These are phyloP conservation scores for Drosophila niveifrons DNA, from an alignment of 2,888 invertebrate species.

Conservation along the genomic window DNA sequence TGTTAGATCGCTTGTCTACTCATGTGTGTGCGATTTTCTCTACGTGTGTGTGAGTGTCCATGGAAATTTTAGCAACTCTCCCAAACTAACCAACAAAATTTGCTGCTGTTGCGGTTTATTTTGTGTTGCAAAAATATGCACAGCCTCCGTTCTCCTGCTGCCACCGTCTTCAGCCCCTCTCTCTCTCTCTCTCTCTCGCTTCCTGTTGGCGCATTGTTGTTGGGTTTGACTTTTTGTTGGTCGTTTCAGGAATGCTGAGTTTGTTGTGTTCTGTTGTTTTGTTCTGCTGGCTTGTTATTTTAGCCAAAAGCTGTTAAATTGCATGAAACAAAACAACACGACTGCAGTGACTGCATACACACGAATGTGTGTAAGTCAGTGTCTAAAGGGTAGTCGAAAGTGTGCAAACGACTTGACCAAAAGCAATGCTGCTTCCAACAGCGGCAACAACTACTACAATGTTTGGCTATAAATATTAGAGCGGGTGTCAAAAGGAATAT, in stretches of 20 bases:
- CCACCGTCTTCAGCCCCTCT: background rate
- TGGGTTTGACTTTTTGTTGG: slow-evolving; percentile 71
- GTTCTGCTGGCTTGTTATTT: slow-evolving; percentile 74
- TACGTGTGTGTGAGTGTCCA: slow-evolving; percentile 47
- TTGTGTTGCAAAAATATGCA: slow-evolving; percentile 78
- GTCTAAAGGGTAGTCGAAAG: slow-evolving; percentile 44
- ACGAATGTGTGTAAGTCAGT: background rate
- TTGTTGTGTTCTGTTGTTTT: slow-evolving; percentile 47
- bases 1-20: slow-evolving; percentile 63
- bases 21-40: slow-evolving; percentile 28
- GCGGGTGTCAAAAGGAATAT: slow-evolving; percentile 58
- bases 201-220: slow-evolving; percentile 64
- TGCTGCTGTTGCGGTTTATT: slow-evolving; percentile 79
- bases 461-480: slow-evolving; percentile 68
- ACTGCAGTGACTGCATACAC: slow-evolving; percentile 17
- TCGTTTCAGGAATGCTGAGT: slow-evolving; percentile 54
- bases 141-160: slow-evolving; percentile 1
- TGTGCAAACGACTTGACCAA: slow-evolving; percentile 53
- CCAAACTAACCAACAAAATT: slow-evolving; percentile 75
- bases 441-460: slow-evolving; percentile 27
- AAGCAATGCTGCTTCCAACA: slow-evolving; percentile 32
- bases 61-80: slow-evolving; percentile 68
- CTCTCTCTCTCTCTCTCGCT: background rate
- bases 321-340: slow-evolving; percentile 73
- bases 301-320: slow-evolving; percentile 80